Conservation (phyloP, 2,888 invertebrate genomes). For the Euzetes globulus region DNA sequence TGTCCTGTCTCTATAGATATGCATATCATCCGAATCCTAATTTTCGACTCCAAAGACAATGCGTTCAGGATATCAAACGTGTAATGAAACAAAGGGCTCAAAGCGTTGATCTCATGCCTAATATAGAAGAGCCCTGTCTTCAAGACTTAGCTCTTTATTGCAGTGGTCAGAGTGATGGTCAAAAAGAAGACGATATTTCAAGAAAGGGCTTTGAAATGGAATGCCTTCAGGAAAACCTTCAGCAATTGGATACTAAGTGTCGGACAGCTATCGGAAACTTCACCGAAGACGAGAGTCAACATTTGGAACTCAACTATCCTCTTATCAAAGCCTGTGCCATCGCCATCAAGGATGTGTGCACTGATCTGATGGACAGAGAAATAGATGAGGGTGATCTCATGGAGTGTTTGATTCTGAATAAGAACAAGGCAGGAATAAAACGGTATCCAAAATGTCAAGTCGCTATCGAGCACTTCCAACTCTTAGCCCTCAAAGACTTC, state of each 20-base stretch:
- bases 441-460: conserved; percentile 72
- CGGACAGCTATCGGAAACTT: conserved; percentile 68
- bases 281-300: conserved; percentile 79
- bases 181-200: conserved; percentile 12
- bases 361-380: conserved; percentile 50
- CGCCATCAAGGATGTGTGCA: conserved; percentile 69
- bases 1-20: conserved; percentile 78
- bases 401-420: conserved; percentile 86
- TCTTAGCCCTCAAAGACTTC: conserved; percentile 71
- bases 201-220: conserved; percentile 60
- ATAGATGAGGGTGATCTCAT: conserved; percentile 71
- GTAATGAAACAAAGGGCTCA: conserved; percentile 88
- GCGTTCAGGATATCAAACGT: conserved; percentile 66
- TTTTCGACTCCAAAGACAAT: conserved; percentile 49
- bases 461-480: conserved; percentile 93
- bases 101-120: conserved; percentile 85
- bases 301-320: conserved; percentile 79
- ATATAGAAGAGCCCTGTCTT: conserved; percentile 83
- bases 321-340: conserved; percentile 72
- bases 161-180: conserved; percentile 57
- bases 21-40: conserved; percentile 48
- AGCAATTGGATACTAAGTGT: conserved; percentile 53
- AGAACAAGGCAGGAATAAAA: conserved; percentile 74
- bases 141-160: conserved; percentile 75
- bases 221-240: conserved; percentile 68